Conservation (phyloP, 2,797 vertebrate species). For the Sebastes variabilis region DNA sequence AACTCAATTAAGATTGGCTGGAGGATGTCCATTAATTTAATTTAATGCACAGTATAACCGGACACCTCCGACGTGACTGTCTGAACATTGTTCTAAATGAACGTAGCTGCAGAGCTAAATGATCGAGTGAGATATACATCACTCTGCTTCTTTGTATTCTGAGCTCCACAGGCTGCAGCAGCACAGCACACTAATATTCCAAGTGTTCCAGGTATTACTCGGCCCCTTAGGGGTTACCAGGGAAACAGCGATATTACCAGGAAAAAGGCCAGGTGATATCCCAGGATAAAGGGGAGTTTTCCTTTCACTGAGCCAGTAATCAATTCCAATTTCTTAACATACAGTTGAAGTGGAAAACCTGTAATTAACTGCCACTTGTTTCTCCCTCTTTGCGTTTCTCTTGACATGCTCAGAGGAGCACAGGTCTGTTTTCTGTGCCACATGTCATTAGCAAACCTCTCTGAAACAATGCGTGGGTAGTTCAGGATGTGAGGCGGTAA, state of each 20-base stretch:
- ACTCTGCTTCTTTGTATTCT: conserved; percentile 13
- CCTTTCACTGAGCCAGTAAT: conserved; percentile 7
- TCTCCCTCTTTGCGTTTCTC: neutral
- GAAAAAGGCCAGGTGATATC: conserved; percentile 23
- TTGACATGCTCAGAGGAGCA: neutral
- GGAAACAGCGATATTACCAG: conserved; percentile 41
- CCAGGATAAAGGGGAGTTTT: conserved; percentile 5
- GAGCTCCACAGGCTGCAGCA: neutral
- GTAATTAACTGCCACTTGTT: conserved; percentile 18
- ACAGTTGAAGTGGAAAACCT: neutral
- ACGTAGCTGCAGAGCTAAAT: conserved; percentile 18
- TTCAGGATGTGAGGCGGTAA: neutral
- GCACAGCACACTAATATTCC: conserved; percentile 15
- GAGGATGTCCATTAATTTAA: conserved; percentile 67
- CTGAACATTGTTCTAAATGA: conserved; percentile 30
- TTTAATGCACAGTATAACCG: conserved; percentile 44
- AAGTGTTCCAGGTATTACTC: conserved; percentile 39
- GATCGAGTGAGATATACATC: conserved; percentile 8
- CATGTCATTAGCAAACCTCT: conserved; percentile 13
- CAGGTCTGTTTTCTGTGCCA: neutral
- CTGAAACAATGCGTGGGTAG: conserved; percentile 15
- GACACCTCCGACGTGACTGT: conserved; percentile 47
- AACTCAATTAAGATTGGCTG: conserved; percentile 57
- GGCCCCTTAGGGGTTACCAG: conserved; percentile 41
- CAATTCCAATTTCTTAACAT: conserved; percentile 8